phyloP scores from a whole-genome alignment of 1,140 invertebrate genomes.

The Coenobita brevimanus region DNA sequence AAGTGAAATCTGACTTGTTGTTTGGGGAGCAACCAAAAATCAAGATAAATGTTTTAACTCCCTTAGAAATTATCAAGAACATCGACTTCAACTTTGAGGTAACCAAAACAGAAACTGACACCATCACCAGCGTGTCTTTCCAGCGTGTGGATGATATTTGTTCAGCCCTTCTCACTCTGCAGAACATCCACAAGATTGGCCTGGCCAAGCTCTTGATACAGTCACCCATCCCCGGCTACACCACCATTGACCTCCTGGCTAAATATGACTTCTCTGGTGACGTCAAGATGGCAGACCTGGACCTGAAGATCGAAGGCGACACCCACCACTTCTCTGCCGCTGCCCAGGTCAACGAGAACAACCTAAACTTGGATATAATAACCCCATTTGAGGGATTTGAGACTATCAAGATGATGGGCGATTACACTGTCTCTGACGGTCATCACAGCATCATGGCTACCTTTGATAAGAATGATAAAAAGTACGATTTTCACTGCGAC shows the following conservation, averaged over 20 bases:
- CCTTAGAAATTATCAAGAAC: conserved; percentile 12
- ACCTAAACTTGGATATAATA: not conserved
- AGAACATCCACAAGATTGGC: conserved; percentile 25
- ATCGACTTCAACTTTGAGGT: conserved; percentile 15
- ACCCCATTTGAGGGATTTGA: conserved; percentile 48
- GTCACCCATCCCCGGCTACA: conserved; percentile 26
- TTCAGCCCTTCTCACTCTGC: conserved; percentile 24
- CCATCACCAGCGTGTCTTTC: not conserved
- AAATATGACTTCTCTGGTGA: conserved; percentile 34
- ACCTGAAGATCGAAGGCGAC: conserved; percentile 33
- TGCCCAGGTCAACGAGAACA: conserved; percentile 14
- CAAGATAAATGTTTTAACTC: conserved; percentile 22
- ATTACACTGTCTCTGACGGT: conserved; percentile 11
- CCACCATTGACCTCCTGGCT: conserved; percentile 6
- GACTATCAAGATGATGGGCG: conserved; percentile 20
- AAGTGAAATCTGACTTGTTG: conserved; percentile 11
- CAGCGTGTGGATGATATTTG: conserved; percentile 17
- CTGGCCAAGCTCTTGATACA: not conserved
- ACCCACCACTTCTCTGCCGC: conserved; percentile 31
- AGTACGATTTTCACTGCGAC: conserved; percentile 11
- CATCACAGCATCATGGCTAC: conserved; percentile 20
- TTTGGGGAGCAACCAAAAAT: conserved; percentile 35
- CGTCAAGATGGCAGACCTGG: conserved; percentile 24
- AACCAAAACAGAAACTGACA: not conserved
- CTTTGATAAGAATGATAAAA: conserved; percentile 25